Base-by-base conservation (phyloP, 2,797 vertebrate genomes). In the Pangasius djambal region DNA sequence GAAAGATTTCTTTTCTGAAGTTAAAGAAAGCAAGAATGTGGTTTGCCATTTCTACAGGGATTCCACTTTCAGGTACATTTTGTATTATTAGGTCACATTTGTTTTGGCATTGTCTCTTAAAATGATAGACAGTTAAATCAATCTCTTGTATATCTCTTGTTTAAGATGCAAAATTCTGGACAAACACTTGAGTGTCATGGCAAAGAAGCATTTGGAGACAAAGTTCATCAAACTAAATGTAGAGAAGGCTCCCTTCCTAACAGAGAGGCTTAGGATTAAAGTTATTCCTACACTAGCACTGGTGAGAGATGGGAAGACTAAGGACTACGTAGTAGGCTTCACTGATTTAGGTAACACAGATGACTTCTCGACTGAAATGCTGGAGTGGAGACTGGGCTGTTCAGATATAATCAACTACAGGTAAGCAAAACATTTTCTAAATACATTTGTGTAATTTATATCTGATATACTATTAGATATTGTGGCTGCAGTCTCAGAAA, bases 21-120 rank as follows among this genome's bases (percentile, higher is more conserved):
- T 98, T 85, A 99, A 99, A 93, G 97, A 98, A 28, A 99, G 96
- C 95, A 98, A 97, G 95, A 98, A 97, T 2, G 98, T 98, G n/a
- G 97, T 99, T 94, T 99, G 98, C 91, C 99, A 99, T 95, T 99
- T 99, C 95, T 99, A 99, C 93, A 98, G 91, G 96, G 97, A 97
- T 88, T 96, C 98, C 59, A 97, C 98, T 0, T 97, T 98, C 96
- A 99, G 99, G 99, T 99, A 94, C 9, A 37, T 83, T 34, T 18
- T 55, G 15, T 40, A 28, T 37, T 44, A 69, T 48, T 44, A 37
- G 15, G 10, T 44, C 34, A 72, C 3, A 1, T 52, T 85, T 79
- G 6, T 81, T 69, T 82, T n/a, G 2, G 31, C 16, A 44, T 63
- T 67, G 6, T 67, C 16, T 77, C 22, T n/a, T n/a, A 3, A 37